Conservation (phyloP, 2,797 vertebrate genomes). For the Rousettus madagascariensis region DNA sequence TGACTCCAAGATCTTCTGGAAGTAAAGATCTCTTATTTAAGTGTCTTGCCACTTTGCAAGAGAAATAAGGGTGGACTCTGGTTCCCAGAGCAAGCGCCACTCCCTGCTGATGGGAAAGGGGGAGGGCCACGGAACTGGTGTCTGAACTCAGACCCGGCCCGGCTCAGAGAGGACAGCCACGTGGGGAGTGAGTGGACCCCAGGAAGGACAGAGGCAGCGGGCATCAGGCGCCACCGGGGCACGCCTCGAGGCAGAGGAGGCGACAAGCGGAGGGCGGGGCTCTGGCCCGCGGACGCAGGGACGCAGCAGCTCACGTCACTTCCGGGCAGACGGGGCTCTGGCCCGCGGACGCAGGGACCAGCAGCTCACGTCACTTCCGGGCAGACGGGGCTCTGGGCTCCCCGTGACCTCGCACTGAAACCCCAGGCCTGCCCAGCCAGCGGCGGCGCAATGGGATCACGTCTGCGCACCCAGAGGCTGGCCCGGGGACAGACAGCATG, state of each 20-base stretch:
- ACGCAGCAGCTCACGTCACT: fast-evolving
- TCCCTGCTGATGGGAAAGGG: background rate
- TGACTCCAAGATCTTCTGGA: background rate
- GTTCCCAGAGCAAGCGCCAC: background rate
- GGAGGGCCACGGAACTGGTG: background rate
- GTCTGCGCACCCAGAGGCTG: fast-evolving
- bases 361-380: background rate
- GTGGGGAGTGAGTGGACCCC: background rate
- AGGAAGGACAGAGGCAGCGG: background rate
- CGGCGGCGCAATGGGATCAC: fast-evolving
- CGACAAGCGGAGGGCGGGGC: background rate
- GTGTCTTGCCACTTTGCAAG: background rate
- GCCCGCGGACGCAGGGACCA: background rate
- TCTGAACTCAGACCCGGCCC: background rate
- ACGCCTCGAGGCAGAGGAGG: background rate
- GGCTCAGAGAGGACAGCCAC: background rate
- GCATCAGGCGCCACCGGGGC: fast-evolving
- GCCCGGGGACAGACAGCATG: background rate
- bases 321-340: background rate
- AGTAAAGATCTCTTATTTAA: background rate
- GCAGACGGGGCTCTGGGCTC: background rate
- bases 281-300: background rate
- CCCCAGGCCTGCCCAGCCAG: background rate
- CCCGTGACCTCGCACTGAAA: background rate
- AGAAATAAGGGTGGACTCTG: background rate